Percentiles rank a stretch among this genome's conserved stretches.
phyloP scores from a whole-genome alignment of 2,888 invertebrate genomes.

The Dendrolimus houi region DNA sequence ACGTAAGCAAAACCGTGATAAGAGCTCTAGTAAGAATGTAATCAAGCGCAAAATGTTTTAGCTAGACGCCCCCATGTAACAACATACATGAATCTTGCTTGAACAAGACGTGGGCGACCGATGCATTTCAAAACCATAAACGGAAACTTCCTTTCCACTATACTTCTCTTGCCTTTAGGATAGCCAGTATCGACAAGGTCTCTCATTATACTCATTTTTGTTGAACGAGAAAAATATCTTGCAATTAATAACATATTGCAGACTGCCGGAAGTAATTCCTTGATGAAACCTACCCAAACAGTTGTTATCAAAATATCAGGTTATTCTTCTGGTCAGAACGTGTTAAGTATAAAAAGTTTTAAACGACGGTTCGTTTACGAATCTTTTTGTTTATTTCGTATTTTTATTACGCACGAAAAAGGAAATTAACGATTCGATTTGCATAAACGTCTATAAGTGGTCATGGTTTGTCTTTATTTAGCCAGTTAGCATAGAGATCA shows the following conservation, averaged over 20 bases:
- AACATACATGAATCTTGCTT: conserved; percentile 18
- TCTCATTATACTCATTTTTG: conserved; percentile 41
- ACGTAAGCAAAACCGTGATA: no score
- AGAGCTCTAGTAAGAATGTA: no score
- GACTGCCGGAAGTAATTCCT: conserved; percentile 21
- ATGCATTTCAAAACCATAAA: conserved; percentile 64
- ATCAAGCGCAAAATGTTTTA: conserved; percentile 26
- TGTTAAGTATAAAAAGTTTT: no score
- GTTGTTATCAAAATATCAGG: conserved; percentile 8
- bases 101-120: conserved; percentile 62
- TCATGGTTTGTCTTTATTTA: conserved; percentile 48
- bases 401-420: conserved; percentile 44
- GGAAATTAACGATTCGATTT: conserved; percentile 55
- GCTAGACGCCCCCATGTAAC: conserved; percentile 52
- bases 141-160: conserved; percentile 60
- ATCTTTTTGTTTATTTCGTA: conserved; percentile 8
- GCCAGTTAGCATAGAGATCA: conserved; percentile 30
- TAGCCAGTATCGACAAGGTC: conserved; percentile 54
- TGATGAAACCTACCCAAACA: conserved; percentile 44
- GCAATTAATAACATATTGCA: conserved; percentile 35
- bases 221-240: conserved; percentile 41
- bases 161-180: conserved; percentile 64
- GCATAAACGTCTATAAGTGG: conserved; percentile 45
- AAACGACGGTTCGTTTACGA: not conserved
- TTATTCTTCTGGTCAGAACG: conserved; percentile 9